phyloP scores from a whole-genome alignment of 2,113 vertebrate genomes.

The Amphiprion ocellaris region DNA sequence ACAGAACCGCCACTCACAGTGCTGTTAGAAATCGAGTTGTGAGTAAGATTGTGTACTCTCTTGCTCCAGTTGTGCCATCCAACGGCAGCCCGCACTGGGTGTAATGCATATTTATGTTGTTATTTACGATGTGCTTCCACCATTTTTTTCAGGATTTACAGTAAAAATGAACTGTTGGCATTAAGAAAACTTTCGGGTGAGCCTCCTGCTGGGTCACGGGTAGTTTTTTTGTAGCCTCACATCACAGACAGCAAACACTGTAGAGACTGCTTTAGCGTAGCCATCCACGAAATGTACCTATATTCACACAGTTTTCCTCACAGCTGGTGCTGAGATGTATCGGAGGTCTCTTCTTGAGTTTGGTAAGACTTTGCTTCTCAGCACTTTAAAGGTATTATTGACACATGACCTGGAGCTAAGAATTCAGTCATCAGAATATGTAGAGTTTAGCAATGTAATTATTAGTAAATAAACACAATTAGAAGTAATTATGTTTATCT shows the following conservation, averaged over 20 bases:
- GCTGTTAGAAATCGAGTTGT: conserved; percentile 51
- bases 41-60: conserved; percentile 70
- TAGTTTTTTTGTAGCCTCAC: background rate
- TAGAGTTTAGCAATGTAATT: background rate
- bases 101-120: conserved; percentile 67
- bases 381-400: background rate
- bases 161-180: background rate
- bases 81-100: conserved; percentile 87
- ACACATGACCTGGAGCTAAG: background rate
- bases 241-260: background rate
- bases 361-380: background rate
- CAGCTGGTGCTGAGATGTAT: background rate
- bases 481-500: background rate
- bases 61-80: conserved; percentile 47
- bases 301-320: background rate
- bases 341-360: background rate
- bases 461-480: background rate
- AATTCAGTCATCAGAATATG: background rate
- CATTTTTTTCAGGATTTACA: background rate
- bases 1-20: conserved; percentile 16
- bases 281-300: background rate
- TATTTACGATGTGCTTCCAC: background rate
- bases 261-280: background rate
- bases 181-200: background rate
- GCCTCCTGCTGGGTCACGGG: background rate